Evolutionary conservation across 2,888 invertebrate species (phyloP).

Genomic region (Drosophila flavopinicola): DNA sequence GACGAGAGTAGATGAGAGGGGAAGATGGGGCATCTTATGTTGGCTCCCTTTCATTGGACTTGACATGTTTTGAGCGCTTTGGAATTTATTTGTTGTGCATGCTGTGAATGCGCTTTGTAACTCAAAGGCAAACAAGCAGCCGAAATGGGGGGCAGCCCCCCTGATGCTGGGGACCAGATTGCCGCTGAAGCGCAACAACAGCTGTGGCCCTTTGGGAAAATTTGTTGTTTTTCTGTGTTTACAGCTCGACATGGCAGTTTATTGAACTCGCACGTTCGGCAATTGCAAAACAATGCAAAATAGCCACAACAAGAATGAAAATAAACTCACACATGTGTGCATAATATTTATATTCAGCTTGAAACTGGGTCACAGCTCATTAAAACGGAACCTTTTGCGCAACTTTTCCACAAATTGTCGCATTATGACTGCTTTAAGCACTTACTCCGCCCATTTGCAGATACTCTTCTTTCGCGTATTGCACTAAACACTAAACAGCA

Average conservation of each 20-base stretch:
- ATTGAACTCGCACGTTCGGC: constrained; percentile 55
- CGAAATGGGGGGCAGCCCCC: constrained; percentile 15
- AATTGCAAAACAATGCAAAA: constrained; percentile 27
- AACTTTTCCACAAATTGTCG: constrained; percentile 56
- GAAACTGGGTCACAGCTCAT: constrained; percentile 67
- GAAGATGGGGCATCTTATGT: constrained; percentile 3
- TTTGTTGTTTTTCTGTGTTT: constrained; percentile 12
- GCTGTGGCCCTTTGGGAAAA: constrained; percentile 65
- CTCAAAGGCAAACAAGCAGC: constrained; percentile 54
- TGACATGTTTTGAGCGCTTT: constrained; percentile 71
- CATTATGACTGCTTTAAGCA: constrained; percentile 52
- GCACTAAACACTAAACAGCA: too few species aligned
- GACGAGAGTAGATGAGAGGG: not conserved
- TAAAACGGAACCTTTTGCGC: constrained; percentile 57
- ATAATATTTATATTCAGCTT: constrained; percentile 11
- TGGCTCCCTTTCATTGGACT: constrained; percentile 65
- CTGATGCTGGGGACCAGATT: constrained; percentile 60
- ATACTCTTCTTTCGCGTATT: constrained; percentile 7
- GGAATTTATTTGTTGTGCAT: constrained; percentile 70
- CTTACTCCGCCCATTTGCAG: constrained; percentile 1
- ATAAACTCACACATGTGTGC: constrained; percentile 13
- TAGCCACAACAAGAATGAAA: not conserved
- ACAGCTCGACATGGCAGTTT: constrained; percentile 49
- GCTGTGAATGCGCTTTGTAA: constrained; percentile 52
- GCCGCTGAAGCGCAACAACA: constrained; percentile 67